Base-by-base conservation (phyloP, 2,113 vertebrate species). In the Rhombomys opimus region DNA sequence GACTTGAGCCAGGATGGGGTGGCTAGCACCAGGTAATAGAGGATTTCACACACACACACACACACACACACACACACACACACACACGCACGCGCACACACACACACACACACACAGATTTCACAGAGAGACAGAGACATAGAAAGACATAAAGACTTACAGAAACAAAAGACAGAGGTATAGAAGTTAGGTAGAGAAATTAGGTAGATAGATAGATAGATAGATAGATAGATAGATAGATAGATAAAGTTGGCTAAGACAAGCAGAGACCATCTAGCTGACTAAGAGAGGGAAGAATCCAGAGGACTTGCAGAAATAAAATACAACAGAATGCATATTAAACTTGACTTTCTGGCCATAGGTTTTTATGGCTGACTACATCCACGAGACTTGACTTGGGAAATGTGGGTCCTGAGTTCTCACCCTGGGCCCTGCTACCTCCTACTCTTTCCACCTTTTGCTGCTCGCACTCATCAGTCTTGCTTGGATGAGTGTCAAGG, bases 11-110 rank as follows among this genome's bases (percentile, higher is more conserved):
- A 14, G 76, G 88, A 96, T 82, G 63, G 72, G 94, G 76, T 0
- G 25, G 85, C 92, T 12, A 59, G 50, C 54, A 59, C 88, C 73
- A 93, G 92, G 96, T 95, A 96, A 97, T 96, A 96, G 80, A 96
- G 61, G 95, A 59, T 85, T 96, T 96, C 41, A 52, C 11, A 85
- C 91, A 84, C 59, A 67, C 30, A 65, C 35, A 87, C 93, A 76
- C 67, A 72, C 89, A 78, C 88, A 59, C 46, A 63, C 76, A 63
- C 94, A 75, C 61, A 73, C 54, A 13, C 13, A 13, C 54, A 75
- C n/a, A n/a, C 41, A 52, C 11, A 85, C 91, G 77, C 59, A 67
- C 30, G 57, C 35, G 82, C 93, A 76, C 67, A 72, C 89, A 78
- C 88, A 59, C 46, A 63, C 76, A 63, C 94, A 75, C 61, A 73